Base-by-base conservation (phyloP, 1,140 invertebrate genomes). In the Drosophila willistoni region DNA sequence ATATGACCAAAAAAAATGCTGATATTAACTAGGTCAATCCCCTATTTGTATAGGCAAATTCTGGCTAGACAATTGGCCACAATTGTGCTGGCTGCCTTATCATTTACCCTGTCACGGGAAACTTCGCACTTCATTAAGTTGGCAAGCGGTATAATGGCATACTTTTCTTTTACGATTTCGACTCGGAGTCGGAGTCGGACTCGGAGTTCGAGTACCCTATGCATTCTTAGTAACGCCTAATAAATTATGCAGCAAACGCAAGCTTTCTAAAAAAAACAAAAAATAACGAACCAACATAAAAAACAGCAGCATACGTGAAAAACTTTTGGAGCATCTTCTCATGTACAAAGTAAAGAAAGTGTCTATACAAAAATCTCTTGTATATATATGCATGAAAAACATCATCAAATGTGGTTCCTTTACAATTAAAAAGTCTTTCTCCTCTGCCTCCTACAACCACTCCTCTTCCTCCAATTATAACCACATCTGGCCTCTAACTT, bases 181-280 rank as follows among this genome's bases (percentile, higher is more conserved):
- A 29, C 29, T 29, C 1, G 17, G 17, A 51, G 29, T 25, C 25
- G 25, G 25, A 47, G 44, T 51, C 19, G 17, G 44, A 22, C 44
- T 51, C 10, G 44, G 44, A 47, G 44, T 14, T 51, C 44, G 44
- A 70, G 17, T n/a, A 13, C 36, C 41, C 67, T 60, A 17, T 77
- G 74, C 73, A 77, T 77, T 77, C 73, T 77, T 66, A 57, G 76
- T 80, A 83, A 79, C 80, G 80, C 84, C 80, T 82, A 87, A 87
- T 87, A 89, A 87, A 89, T 84, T 87, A 89, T 87, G 84, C 77
- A 77, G 69, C 64, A 65, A 65, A 67, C 57, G 75, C 71, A 64
- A 80, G 80, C 84, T 87, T 87, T 87, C 84, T 89, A 87, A 87
- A 79, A 71, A 57, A 55, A 63, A 75, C 1, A 36, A 39, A 64